These are phyloP conservation scores for Thaumatotibia leucotreta DNA, from an alignment of 1,140 invertebrate genomes.

Conservation along the genomic window DNA sequence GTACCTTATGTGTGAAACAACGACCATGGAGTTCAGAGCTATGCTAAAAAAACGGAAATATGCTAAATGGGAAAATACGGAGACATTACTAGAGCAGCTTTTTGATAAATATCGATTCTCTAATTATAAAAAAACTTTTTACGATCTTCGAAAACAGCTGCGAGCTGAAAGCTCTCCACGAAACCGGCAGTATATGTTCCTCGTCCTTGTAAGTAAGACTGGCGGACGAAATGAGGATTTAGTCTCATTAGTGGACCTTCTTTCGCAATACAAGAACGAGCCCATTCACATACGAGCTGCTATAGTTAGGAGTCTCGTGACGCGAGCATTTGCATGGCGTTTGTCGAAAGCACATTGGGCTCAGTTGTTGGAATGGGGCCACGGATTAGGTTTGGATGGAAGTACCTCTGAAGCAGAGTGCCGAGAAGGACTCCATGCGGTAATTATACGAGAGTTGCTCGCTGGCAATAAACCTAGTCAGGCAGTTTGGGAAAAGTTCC, in stretches of 20 bases:
- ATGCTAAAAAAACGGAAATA: background rate
- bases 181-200: conserved; percentile 44
- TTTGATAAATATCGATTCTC: conserved; percentile 49
- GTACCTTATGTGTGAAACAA: background rate
- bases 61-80: background rate
- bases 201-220: conserved; percentile 58
- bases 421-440: conserved; percentile 46
- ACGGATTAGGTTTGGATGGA: conserved; percentile 45
- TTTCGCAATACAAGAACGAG: conserved; percentile 44
- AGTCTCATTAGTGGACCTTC: conserved; percentile 31
- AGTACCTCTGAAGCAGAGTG: conserved; percentile 24
- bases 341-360: conserved; percentile 36
- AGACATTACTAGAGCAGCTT: background rate
- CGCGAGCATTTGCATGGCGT: conserved; percentile 44
- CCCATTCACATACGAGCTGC: conserved; percentile 39
- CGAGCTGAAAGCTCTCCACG: conserved; percentile 32
- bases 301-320: conserved; percentile 49
- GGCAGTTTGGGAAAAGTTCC: conserved; percentile 26
- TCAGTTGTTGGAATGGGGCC: conserved; percentile 34
- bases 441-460: conserved; percentile 39
- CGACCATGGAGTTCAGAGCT: too few relatives aligned
- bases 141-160: conserved; percentile 38
- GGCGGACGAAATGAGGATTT: conserved; percentile 35
- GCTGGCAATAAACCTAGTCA: conserved; percentile 15
- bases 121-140: conserved; percentile 40